Percentiles rank a stretch among this genome's conserved stretches.
Conservation (phyloP, 2,797 vertebrate genomes). For the Potorous gilbertii region DNA sequence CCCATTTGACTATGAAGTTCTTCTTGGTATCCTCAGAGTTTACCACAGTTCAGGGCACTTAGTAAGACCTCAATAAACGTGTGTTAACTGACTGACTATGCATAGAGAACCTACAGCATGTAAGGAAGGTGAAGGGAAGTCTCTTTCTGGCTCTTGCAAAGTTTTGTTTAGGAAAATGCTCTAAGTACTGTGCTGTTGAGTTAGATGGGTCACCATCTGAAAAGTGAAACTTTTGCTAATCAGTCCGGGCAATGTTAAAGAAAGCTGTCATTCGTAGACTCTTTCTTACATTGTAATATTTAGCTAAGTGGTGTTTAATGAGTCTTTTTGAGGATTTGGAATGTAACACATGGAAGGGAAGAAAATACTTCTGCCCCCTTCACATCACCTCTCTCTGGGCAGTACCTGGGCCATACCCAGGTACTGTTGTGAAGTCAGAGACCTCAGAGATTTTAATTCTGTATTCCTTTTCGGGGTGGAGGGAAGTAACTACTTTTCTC, state of each 20-base stretch:
- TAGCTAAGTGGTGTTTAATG: not conserved
- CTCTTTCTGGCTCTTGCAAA: not conserved
- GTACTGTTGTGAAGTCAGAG: not conserved
- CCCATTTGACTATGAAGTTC: not conserved
- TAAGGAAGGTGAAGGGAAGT: not conserved
- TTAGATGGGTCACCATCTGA: not conserved
- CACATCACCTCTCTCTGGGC: not conserved
- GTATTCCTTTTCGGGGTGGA: not conserved
- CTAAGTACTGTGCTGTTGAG: accelerated
- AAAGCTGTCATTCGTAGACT: not conserved
- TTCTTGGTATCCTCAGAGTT: not conserved
- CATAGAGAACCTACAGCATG: not conserved
- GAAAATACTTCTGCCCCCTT: accelerated
- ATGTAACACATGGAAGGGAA: not conserved
- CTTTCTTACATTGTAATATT: not conserved
- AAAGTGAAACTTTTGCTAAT: not conserved
- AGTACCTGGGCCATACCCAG: not conserved
- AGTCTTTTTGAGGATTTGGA: slow-evolving; percentile 28
- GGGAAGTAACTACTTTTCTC: not conserved
- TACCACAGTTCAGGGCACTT: not conserved
- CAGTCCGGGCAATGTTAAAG: not conserved
- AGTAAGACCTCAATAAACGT: not conserved
- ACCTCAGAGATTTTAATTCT: not conserved
- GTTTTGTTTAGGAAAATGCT: not conserved
- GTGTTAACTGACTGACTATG: not conserved